A percentile compares a stretch with the other conserved stretches of the same genome.
These are phyloP conservation scores for Petroica traversi DNA, from an alignment of 2,113 vertebrate genomes.

Conservation along the genomic window DNA sequence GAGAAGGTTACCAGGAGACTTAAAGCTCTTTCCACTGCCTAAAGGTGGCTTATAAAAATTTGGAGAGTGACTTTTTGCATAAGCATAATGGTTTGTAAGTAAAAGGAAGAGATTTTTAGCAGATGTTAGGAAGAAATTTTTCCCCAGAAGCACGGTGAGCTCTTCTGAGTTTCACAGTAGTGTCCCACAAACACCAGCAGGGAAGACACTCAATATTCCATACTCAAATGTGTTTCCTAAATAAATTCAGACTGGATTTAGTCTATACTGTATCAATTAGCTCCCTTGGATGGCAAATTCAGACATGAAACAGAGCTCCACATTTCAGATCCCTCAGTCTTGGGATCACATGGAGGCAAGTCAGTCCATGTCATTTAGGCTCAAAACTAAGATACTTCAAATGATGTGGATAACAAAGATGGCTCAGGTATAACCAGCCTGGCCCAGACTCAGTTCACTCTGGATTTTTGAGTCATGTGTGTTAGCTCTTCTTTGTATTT, in stretches of 20 bases:
- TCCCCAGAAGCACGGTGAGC: rapidly evolving
- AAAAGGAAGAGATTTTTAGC: neutral
- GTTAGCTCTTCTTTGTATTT: neutral
- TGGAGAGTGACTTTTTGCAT: neutral
- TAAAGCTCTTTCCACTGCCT: neutral
- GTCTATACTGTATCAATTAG: neutral
- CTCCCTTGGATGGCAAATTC: neutral
- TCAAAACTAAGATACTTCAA: neutral
- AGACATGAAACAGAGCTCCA: neutral
- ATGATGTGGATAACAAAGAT: neutral
- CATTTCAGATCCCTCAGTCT: neutral
- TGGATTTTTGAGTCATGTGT: neutral
- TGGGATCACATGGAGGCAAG: neutral
- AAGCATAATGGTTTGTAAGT: neutral
- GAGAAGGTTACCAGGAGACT: neutral
- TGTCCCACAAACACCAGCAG: neutral
- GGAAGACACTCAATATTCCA: neutral
- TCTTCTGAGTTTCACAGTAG: neutral
- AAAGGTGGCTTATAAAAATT: neutral
- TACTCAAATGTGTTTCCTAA: rapidly evolving
- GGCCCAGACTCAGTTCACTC: neutral
- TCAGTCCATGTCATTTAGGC: neutral
- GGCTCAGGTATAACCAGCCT: neutral
- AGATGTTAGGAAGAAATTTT: neutral
- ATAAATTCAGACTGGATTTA: neutral